Base-by-base conservation (phyloP, 2,888 invertebrate genomes). In the Aelia acuminata region DNA sequence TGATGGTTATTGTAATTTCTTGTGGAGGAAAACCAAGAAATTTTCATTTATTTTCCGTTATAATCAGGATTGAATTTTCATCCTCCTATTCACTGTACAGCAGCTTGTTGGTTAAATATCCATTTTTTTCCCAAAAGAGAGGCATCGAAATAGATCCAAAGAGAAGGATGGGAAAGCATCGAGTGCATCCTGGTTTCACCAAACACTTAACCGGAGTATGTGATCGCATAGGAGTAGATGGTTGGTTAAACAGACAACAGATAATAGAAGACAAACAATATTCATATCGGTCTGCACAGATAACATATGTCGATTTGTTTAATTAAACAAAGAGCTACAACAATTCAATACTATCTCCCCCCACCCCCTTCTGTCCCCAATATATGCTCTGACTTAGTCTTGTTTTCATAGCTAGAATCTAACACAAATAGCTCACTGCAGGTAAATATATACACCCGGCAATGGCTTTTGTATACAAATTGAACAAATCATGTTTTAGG, bases 251-350 rank as follows among this genome's bases (percentile, higher is more conserved):
- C 80, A 80, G 80, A 47, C 43, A 39, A 39, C 75, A 43, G 80
- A 47, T 80, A 80, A 80, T 80, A 80, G 39, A 80, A 80, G 39
- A 43, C 80, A 80, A 80, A 80, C 43, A 80, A 47, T 80, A 80
- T 80, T 39, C 80, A 80, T 47, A 80, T 80, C 39, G 43, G 80
- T 35, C n/a, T 22, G 10, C 1, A 80, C 39, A 80, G 80, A 47
- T 70, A 70, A 70, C 63, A 43, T 80, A 80, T 47, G 43, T 47
- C 22, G 43, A 80, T 80, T 80, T 80, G 80, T 80, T 80, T 80
- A 80, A 80, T 80, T 43, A 43, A 43, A 43, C 80, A 80, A 80
- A 43, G 80, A 39, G 80, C 80, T 80, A 80, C 13, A 80, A 80
- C 43, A 80, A 80, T 80, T 43, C 20, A 80, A 80, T 70, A 70